A percentile compares a stretch with the other conserved stretches of the same genome.
Conservation (phyloP, 1,140 invertebrate genomes). For the Diabrotica virgifera region DNA sequence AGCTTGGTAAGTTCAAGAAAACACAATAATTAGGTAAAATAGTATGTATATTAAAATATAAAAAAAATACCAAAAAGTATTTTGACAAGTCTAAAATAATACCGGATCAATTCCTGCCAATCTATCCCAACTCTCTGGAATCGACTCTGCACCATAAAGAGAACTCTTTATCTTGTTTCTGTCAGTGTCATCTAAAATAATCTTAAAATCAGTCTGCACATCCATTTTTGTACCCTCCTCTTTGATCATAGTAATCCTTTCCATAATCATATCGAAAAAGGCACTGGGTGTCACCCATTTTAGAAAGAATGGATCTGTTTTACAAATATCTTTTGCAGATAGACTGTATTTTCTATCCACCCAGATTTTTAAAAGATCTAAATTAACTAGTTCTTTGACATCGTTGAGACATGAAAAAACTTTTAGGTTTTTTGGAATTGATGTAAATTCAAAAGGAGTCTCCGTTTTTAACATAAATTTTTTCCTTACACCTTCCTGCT, state of each 20-base stretch:
- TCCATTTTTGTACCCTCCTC: neutral
- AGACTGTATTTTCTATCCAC: neutral
- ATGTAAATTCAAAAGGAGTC: neutral
- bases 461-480: slow-evolving; percentile 11
- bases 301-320: neutral
- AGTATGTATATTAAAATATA: neutral
- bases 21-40: neutral
- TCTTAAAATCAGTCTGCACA: neutral
- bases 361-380: neutral
- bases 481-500: neutral
- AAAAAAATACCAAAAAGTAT: neutral
- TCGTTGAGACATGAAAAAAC: slow-evolving; percentile 11
- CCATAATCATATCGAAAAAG: slow-evolving; percentile 14
- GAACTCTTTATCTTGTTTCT: neutral
- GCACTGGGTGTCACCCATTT: slow-evolving; percentile 14
- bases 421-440: neutral
- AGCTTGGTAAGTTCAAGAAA: no score
- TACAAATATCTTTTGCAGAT: neutral
- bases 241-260: slow-evolving; percentile 3
- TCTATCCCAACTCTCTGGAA: neutral
- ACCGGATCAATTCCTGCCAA: slow-evolving; percentile 9
- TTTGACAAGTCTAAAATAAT: slow-evolving; percentile 2
- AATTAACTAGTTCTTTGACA: slow-evolving; percentile 12
- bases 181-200: slow-evolving; percentile 6
- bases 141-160: neutral